Evolutionary conservation across 2,113 vertebrate genomes (phyloP).

Genomic region (Indicator indicator): DNA sequence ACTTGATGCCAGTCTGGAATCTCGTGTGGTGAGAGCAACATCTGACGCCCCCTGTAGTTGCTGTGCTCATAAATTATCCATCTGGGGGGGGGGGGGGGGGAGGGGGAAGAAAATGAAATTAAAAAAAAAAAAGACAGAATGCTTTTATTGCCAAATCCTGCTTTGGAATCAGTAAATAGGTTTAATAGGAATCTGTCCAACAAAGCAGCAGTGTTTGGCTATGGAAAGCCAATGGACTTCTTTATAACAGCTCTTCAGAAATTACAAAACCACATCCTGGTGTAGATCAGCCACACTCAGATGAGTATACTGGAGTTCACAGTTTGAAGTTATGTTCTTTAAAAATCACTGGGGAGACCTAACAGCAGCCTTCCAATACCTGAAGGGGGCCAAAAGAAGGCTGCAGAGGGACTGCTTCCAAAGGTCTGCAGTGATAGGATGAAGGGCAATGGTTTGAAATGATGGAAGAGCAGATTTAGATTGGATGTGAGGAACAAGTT

Average conservation of each 20-base stretch:
- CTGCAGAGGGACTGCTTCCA: too few relatives aligned
- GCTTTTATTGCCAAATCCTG: neutral
- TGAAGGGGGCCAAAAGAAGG: too few relatives aligned
- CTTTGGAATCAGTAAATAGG: neutral
- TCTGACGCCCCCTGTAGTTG: slow-evolving; percentile 89
- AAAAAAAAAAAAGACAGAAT: neutral
- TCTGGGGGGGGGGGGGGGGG: slow-evolving; percentile 63
- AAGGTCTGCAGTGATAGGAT: too few relatives aligned
- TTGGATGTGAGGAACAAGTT: too few relatives aligned
- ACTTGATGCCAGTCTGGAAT: slow-evolving; percentile 81
- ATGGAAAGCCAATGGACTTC: neutral
- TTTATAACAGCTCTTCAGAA: neutral
- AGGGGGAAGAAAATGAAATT: too few relatives aligned
- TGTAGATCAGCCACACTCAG: neutral
- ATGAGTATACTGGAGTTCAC: neutral
- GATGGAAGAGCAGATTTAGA: too few relatives aligned
- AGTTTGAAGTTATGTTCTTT: neutral
- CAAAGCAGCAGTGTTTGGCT: neutral
- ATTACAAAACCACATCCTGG: neutral
- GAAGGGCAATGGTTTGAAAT: too few relatives aligned
- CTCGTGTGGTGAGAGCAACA: slow-evolving; percentile 83
- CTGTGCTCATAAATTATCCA: slow-evolving; percentile 90
- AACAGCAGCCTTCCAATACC: too few relatives aligned
- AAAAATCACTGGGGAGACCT: neutral
- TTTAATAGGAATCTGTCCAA: neutral